Evolutionary conservation across 2,797 vertebrate genomes (phyloP).

Genomic region (Tachyglossus aculeatus): DNA sequence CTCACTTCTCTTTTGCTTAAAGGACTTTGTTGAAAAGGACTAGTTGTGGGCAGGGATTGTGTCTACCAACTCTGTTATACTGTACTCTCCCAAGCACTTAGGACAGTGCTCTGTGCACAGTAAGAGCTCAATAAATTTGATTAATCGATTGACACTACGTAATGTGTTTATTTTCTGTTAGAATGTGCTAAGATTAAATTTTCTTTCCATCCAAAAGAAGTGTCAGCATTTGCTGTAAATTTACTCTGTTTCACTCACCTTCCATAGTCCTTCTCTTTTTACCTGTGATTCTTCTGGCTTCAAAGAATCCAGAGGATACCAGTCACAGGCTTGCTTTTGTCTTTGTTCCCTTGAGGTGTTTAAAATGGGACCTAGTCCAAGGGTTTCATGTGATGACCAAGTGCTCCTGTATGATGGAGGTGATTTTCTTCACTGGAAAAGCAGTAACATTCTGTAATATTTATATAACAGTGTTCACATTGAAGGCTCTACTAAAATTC

Average conservation of each 20-base stretch:
- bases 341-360: not conserved
- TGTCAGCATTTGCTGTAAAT: not conserved
- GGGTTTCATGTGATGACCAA: conserved; percentile 2
- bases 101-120: no score
- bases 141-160: not conserved
- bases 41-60: no score
- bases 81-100: no score
- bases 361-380: not conserved
- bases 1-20: no score
- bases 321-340: not conserved
- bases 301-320: conserved; percentile 11
- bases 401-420: not conserved
- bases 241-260: not conserved
- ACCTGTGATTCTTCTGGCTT: not conserved
- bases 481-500: not conserved
- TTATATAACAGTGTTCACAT: not conserved
- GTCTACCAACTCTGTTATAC: no score
- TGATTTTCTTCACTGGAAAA: conserved; percentile 20
- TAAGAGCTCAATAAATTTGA: no score
- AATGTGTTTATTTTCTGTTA: conserved; percentile 1
- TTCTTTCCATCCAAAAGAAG: not conserved
- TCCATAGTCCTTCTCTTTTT: not conserved
- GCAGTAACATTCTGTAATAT: not conserved
- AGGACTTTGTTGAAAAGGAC: no score
- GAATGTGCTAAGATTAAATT: not conserved